phyloP scores from a whole-genome alignment of 2,888 invertebrate genomes.

The Trisateles emortualis region DNA sequence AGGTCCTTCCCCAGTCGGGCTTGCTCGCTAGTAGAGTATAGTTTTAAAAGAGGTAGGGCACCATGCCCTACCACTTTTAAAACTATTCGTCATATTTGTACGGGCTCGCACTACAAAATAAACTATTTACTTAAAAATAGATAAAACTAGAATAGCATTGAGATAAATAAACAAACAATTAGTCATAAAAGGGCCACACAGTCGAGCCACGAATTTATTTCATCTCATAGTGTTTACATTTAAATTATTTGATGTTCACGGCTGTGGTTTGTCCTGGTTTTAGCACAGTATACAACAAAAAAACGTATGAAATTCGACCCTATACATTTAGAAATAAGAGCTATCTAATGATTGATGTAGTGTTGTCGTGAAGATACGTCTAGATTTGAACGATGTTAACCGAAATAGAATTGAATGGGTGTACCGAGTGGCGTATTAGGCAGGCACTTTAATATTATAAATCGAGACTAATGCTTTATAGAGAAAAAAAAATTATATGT shows the following conservation, averaged over 20 bases:
- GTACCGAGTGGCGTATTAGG: neutral
- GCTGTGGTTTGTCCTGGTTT: conserved; percentile 27
- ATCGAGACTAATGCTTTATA: too few species aligned
- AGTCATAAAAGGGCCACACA: conserved; percentile 54
- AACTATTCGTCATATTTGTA: too few species aligned
- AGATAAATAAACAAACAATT: conserved; percentile 43
- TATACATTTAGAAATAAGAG: neutral
- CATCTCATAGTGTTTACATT: conserved; percentile 60
- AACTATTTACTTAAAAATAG: conserved; percentile 5
- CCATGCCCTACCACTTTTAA: too few species aligned
- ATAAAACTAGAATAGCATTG: conserved; percentile 24
- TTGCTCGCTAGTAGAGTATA: too few species aligned
- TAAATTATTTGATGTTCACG: conserved; percentile 52
- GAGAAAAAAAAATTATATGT: too few species aligned
- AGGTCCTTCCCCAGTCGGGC: too few species aligned
- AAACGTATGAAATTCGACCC: conserved; percentile 1
- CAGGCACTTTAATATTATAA: neutral
- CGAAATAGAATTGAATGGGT: neutral
- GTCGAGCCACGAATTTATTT: conserved; percentile 23
- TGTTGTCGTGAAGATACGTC: neutral
- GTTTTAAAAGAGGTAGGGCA: too few species aligned
- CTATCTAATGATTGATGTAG: neutral
- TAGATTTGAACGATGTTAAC: neutral
- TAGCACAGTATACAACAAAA: neutral
- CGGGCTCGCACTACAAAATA: neutral